phyloP scores from a whole-genome alignment of 2,888 invertebrate genomes.

The Aplocera efformata region DNA sequence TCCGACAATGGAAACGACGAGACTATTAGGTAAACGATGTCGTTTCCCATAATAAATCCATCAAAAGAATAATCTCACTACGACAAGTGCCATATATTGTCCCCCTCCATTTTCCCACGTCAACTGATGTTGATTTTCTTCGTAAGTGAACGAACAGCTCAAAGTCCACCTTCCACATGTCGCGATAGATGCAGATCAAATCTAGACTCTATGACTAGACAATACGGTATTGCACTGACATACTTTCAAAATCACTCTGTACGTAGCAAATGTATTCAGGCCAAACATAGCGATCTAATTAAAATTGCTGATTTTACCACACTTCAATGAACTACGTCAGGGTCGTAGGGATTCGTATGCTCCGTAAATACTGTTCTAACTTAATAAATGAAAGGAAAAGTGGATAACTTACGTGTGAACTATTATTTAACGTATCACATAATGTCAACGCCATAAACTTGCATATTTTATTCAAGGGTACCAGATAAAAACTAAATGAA shows the following conservation, averaged over 20 bases:
- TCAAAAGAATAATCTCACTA: constrained; percentile 9
- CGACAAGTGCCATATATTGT: constrained; percentile 10
- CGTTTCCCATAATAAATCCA: constrained; percentile 15
- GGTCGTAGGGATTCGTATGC: not conserved
- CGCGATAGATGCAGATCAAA: not conserved
- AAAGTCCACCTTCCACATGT: constrained; percentile 40
- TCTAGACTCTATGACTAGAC: constrained; percentile 5
- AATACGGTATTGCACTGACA: constrained; percentile 8
- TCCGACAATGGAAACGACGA: no score
- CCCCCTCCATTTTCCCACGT: constrained; percentile 19
- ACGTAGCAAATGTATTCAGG: constrained; percentile 35
- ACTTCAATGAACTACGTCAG: constrained; percentile 4
- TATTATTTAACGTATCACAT: no score
- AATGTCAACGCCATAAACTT: no score
- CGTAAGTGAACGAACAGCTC: constrained; percentile 30
- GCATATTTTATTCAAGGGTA: no score
- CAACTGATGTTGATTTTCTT: constrained; percentile 51
- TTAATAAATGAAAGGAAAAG: no score
- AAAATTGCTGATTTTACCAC: constrained; percentile 39
- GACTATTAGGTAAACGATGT: no score
- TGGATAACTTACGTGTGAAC: no score
- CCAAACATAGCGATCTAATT: constrained; percentile 26
- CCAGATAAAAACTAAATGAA: no score
- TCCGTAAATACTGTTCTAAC: no score
- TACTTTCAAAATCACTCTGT: constrained; percentile 2